These are phyloP conservation scores for Meriones unguiculatus DNA, from an alignment of 2,113 vertebrate genomes.

Conservation along the genomic window DNA sequence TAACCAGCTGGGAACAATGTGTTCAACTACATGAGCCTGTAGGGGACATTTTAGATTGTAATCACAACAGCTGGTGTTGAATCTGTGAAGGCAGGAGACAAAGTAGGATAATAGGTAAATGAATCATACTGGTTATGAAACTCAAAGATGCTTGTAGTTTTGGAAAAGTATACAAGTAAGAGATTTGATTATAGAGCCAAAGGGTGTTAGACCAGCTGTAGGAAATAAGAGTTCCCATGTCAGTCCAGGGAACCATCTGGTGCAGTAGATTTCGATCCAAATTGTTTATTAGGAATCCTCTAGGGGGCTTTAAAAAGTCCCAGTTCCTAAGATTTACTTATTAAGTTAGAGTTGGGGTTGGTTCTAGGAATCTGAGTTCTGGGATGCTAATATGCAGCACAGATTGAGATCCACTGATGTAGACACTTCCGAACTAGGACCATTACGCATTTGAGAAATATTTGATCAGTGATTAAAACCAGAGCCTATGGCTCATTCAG, in stretches of 20 bases:
- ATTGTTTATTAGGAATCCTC: conserved; percentile 21
- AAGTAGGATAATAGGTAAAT: not conserved
- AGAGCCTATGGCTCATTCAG: not conserved
- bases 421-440: not conserved
- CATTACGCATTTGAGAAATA: not conserved
- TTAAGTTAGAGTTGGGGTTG: not conserved
- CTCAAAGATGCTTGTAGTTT: not conserved
- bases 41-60: not conserved
- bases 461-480: not conserved
- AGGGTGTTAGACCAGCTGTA: not conserved
- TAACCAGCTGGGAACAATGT: not conserved
- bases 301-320: not conserved
- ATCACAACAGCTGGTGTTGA: not conserved
- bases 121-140: not conserved
- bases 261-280: not conserved
- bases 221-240: not conserved
- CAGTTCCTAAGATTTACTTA: not conserved
- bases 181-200: not conserved
- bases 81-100: not conserved
- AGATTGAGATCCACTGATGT: not conserved
- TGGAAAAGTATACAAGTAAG: not conserved
- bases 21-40: not conserved
- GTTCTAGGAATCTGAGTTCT: not conserved
- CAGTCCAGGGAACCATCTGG: not conserved
- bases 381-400: not conserved